Evolutionary conservation across 2,888 invertebrate species (phyloP).

Genomic region (Noctua fimbriata): DNA sequence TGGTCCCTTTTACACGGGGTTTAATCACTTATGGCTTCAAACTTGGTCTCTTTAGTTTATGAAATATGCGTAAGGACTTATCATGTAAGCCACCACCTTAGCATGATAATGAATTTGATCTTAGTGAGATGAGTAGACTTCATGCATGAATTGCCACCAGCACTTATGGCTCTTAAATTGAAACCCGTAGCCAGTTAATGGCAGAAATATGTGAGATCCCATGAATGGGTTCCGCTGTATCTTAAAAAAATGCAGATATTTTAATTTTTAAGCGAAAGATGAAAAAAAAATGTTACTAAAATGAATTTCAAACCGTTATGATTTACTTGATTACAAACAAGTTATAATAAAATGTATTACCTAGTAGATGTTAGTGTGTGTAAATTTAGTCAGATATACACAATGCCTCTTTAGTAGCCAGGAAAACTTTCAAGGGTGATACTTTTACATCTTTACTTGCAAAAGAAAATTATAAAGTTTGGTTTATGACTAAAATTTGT

Average conservation of each 20-base stretch:
- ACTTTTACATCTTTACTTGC: neutral
- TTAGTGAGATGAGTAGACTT: neutral
- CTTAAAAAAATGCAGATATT: neutral
- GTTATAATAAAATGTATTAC: conserved; percentile 6
- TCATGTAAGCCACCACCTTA: neutral
- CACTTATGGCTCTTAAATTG: conserved; percentile 2
- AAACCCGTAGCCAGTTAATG: neutral
- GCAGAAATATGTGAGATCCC: neutral
- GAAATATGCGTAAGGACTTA: neutral
- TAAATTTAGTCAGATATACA: conserved; percentile 56
- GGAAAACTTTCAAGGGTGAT: conserved; percentile 58
- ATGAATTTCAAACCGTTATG: neutral
- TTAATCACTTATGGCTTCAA: neutral
- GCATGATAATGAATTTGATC: neutral
- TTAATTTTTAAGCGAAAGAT: neutral
- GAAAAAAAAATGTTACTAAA: conserved; percentile 1
- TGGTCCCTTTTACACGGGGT: neutral
- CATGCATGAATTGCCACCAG: neutral
- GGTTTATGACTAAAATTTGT: neutral
- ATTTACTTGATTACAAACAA: neutral
- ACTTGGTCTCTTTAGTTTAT: neutral
- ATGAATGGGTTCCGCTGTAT: neutral
- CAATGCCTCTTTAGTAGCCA: conserved; percentile 56
- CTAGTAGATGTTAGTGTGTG: conserved; percentile 38
- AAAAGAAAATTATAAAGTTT: neutral